These are phyloP conservation scores for Molorchus minor DNA, from an alignment of 2,888 invertebrate species.

Conservation along the genomic window DNA sequence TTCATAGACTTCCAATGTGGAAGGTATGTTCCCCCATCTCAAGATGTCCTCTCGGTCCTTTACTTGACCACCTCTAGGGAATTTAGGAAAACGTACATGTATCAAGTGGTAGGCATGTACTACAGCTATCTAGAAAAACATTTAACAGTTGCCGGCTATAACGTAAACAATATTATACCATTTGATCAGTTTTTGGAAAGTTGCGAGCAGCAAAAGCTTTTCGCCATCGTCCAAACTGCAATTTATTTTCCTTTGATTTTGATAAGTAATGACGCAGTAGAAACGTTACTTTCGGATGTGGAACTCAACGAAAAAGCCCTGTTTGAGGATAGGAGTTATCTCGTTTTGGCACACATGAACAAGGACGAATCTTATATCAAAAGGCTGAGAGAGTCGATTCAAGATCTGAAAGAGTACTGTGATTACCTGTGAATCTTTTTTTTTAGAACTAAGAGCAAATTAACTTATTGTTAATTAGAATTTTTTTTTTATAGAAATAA, in stretches of 20 bases:
- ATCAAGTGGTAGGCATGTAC: slow-evolving; percentile 53
- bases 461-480: no score
- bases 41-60: slow-evolving; percentile 67
- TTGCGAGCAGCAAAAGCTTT: slow-evolving; percentile 54
- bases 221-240: slow-evolving; percentile 51
- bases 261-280: slow-evolving; percentile 42
- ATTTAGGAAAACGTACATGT: slow-evolving; percentile 49
- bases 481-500: no score
- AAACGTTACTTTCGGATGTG: slow-evolving; percentile 45
- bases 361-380: slow-evolving; percentile 45
- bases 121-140: slow-evolving; percentile 53
- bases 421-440: slow-evolving; percentile 34
- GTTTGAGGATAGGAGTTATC: slow-evolving; percentile 49
- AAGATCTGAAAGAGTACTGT: slow-evolving; percentile 52
- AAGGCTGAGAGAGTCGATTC: slow-evolving; percentile 45
- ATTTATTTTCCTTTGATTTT: slow-evolving; percentile 54
- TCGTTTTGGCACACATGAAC: slow-evolving; percentile 47
- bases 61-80: slow-evolving; percentile 52
- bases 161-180: slow-evolving; percentile 46
- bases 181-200: slow-evolving; percentile 53
- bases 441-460: no score
- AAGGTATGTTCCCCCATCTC: slow-evolving; percentile 71
- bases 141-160: slow-evolving; percentile 44
- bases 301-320: slow-evolving; percentile 46
- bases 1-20: slow-evolving; percentile 60